Evolutionary conservation across 2,888 invertebrate genomes (phyloP).

Genomic region (Dolichopus griseipennis): DNA sequence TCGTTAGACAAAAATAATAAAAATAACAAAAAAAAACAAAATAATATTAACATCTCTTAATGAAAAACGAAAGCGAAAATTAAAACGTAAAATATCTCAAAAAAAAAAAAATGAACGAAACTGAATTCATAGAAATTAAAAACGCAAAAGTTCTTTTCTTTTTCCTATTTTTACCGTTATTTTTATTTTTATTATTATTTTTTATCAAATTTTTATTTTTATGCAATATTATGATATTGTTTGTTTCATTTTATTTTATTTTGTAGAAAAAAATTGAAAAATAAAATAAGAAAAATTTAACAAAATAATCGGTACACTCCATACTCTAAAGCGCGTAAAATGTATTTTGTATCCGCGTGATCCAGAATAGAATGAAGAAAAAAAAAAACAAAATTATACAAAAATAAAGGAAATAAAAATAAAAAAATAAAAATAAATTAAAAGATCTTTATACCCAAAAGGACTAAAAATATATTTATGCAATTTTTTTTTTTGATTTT

Average conservation of each 20-base stretch:
- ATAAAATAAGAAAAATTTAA: not conserved
- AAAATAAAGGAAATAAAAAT: too few species aligned
- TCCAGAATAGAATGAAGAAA: not conserved
- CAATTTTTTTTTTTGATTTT: not conserved
- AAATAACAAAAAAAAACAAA: not conserved
- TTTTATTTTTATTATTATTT: too few species aligned
- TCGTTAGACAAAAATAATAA: not conserved
- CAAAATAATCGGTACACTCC: not conserved
- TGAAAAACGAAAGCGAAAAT: conserved; percentile 3
- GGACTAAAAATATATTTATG: not conserved
- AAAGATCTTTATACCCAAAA: not conserved
- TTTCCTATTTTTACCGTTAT: too few species aligned
- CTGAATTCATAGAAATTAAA: not conserved
- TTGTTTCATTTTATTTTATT: too few species aligned
- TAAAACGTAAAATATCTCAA: too few species aligned
- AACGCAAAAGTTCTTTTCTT: too few species aligned
- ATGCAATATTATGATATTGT: not conserved
- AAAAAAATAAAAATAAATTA: not conserved
- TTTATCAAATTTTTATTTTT: too few species aligned
- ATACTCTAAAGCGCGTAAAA: not conserved
- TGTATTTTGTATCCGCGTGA: not conserved
- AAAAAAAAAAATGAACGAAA: too few species aligned
- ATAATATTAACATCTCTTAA: not conserved
- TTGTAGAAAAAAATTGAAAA: not conserved
- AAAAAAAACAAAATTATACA: too few species aligned